Conservation (phyloP, 1,140 invertebrate genomes). For the Drosophila sucinea region DNA sequence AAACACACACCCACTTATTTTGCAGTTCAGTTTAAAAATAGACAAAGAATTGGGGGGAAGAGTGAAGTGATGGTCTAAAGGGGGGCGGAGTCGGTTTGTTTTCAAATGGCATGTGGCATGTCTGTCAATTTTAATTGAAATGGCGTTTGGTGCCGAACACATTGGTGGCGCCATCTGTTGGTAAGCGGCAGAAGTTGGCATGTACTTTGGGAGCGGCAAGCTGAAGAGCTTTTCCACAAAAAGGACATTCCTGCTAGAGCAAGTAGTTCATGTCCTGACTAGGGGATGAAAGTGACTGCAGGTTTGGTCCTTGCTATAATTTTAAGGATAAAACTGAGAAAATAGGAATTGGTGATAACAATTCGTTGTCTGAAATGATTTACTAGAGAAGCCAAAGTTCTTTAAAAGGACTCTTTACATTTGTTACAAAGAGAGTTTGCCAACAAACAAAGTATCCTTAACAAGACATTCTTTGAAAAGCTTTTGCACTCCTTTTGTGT, state of each 20-base stretch:
- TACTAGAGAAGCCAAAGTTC: too few relatives aligned
- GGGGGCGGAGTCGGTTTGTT: neutral
- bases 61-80: neutral
- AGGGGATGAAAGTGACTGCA: neutral
- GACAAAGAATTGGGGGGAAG: neutral
- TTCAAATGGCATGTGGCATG: conserved; percentile 5
- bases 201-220: neutral
- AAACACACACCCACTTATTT: conserved; percentile 3
- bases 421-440: too few relatives aligned
- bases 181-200: neutral
- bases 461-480: too few relatives aligned
- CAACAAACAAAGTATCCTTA: too few relatives aligned
- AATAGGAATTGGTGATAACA: too few relatives aligned
- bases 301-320: neutral
- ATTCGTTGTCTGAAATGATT: too few relatives aligned
- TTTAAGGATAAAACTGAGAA: too few relatives aligned
- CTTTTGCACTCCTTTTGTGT: too few relatives aligned
- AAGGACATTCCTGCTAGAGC: neutral
- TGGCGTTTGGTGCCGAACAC: neutral
- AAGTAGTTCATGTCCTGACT: neutral
- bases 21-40: conserved; percentile 5
- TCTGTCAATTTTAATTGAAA: neutral
- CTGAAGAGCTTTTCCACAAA: neutral
- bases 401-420: too few relatives aligned
- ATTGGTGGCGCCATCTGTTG: conserved; percentile 26